Evolutionary conservation across 2,888 invertebrate species (phyloP), one percentile per base, ranked within the genome.

Genomic region (Panzeria rudis): DNA sequence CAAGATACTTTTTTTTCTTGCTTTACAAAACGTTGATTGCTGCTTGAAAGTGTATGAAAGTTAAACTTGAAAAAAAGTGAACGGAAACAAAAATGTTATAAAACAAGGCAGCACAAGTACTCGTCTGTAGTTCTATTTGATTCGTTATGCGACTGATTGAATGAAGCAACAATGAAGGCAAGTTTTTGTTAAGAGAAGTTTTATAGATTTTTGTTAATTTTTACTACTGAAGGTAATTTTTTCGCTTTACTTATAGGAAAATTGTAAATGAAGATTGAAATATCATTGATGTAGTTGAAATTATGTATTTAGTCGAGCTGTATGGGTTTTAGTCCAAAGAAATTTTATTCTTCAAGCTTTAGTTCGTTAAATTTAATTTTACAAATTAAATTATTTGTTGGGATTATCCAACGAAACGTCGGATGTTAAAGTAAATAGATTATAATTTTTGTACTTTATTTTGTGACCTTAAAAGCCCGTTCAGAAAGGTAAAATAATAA

Each of bases 1-100:
- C 50, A 78, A 69, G 38, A 35, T 61, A 41, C 3, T 25, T 47
- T 68, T 56, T 59, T 47, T 47, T 56, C 2, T 64, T 13, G 2
- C 29, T 20, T 4, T 4, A 20, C 7, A 75, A 64, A 52, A 76
- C 52, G 29, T 32, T 69, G 52, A 71, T 71, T 62, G 71, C 47
- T 38, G 69, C 29, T 66, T 38, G 25, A 69, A 69, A 69, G 38
- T 23, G 11, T n/a, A 66, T 35, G 44, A 66, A 56, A 64, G 17
- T 20, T 54, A 25, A 56, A 76, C 1, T 23, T 44, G 13, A 47
- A 54, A 56, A 68, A 47, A 29, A 29, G 5, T 38, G 20, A 59
- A 47, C 23, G 29, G 59, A 47, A 61, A 54, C 23, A 35, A 23
- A 38, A 56, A 8, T 8, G 23, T 20, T 38, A 29, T 41, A 41